phyloP scores from a whole-genome alignment of 2,888 invertebrate species.

The Hemithea aestivaria region DNA sequence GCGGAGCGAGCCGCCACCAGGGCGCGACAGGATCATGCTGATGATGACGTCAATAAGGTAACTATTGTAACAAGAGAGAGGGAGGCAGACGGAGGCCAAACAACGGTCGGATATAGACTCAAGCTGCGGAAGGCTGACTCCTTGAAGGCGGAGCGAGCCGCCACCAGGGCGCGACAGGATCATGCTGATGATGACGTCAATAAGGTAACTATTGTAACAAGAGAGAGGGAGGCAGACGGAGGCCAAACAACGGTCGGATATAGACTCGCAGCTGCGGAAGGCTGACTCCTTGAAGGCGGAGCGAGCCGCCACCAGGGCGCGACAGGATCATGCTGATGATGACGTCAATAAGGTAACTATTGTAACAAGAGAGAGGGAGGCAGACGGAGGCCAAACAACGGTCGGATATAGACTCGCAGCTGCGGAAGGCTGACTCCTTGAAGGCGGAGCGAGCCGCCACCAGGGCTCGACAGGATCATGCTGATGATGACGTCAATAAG shows the following conservation, averaged over 20 bases:
- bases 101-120: slow-evolving; percentile 88
- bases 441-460: slow-evolving; percentile 88
- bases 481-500: slow-evolving; percentile 92
- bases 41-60: slow-evolving; percentile 89
- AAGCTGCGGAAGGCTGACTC: slow-evolving; percentile 88
- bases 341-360: slow-evolving; percentile 86
- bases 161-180: slow-evolving; percentile 89
- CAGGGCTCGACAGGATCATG: slow-evolving; percentile 88
- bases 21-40: slow-evolving; percentile 89
- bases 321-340: slow-evolving; percentile 91
- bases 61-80: slow-evolving; percentile 72
- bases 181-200: slow-evolving; percentile 91
- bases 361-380: slow-evolving; percentile 69
- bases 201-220: slow-evolving; percentile 81
- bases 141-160: slow-evolving; percentile 86
- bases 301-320: slow-evolving; percentile 86
- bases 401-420: slow-evolving; percentile 91
- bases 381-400: slow-evolving; percentile 70
- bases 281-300: slow-evolving; percentile 89
- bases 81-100: slow-evolving; percentile 64
- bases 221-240: slow-evolving; percentile 64
- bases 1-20: slow-evolving; percentile 87
- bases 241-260: slow-evolving; percentile 81
- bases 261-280: slow-evolving; percentile 91
- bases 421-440: slow-evolving; percentile 87